phyloP scores from a whole-genome alignment of 2,113 vertebrate genomes.

The Nycticryphes semicollaris region DNA sequence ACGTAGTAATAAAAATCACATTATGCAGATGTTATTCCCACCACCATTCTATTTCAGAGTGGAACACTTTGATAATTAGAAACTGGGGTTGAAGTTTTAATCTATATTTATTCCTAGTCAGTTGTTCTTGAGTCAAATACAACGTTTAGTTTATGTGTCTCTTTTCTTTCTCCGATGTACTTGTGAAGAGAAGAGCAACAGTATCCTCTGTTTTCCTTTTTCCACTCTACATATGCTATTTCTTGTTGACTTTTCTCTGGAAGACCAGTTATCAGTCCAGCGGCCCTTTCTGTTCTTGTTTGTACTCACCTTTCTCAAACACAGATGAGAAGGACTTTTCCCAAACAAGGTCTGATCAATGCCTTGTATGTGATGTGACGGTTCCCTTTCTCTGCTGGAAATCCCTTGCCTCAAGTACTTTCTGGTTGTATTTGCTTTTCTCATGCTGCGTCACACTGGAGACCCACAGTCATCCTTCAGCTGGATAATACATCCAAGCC shows the following conservation, averaged over 20 bases:
- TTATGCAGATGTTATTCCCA: background rate
- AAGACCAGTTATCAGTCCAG: background rate
- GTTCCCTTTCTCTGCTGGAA: background rate
- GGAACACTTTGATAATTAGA: background rate
- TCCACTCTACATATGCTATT: background rate
- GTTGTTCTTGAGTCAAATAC: background rate
- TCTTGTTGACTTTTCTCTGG: background rate
- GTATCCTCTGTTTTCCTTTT: background rate
- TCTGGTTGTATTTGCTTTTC: background rate
- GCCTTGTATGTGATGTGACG: background rate
- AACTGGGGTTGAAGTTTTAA: background rate
- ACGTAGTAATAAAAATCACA: background rate
- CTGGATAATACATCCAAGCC: background rate
- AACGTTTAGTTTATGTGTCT: background rate
- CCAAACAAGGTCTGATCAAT: background rate
- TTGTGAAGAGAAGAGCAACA: background rate
- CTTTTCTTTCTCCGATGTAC: background rate
- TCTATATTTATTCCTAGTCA: background rate
- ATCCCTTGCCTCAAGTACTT: background rate
- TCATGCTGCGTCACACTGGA: background rate
- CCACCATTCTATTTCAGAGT: background rate
- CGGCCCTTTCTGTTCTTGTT: background rate
- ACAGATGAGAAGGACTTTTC: background rate
- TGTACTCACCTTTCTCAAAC: background rate
- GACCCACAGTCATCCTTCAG: background rate